phyloP scores from a whole-genome alignment of 1,140 invertebrate species.

The Bombus sylvicola region DNA sequence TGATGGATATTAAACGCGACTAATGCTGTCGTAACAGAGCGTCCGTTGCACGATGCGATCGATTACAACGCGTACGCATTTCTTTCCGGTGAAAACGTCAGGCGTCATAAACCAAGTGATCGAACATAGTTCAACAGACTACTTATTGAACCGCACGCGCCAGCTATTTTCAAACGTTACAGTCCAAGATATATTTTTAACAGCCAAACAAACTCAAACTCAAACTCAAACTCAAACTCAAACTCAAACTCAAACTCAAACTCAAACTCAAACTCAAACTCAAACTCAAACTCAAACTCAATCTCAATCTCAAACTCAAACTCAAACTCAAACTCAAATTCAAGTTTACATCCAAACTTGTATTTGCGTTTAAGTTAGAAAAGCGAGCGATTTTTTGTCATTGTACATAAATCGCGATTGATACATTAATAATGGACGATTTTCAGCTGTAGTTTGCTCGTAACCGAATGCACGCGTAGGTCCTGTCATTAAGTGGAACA shows the following conservation, averaged over 20 bases:
- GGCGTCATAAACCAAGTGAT: neutral
- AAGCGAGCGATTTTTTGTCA: neutral
- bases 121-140: too few species aligned
- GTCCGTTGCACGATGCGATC: slow-evolving; percentile 20
- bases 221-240: neutral
- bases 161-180: neutral
- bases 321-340: too few species aligned
- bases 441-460: neutral
- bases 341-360: neutral
- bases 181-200: neutral
- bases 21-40: slow-evolving; percentile 35
- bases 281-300: neutral
- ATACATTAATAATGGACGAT: neutral
- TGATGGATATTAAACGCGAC: slow-evolving; percentile 57
- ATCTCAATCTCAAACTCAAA: too few species aligned
- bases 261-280: neutral
- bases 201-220: neutral
- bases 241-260: neutral
- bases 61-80: slow-evolving; percentile 22
- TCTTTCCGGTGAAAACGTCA: neutral
- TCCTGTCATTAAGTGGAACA: slow-evolving; percentile 30
- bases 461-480: too few species aligned
- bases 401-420: neutral
- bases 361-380: neutral
- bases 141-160: neutral